Evolutionary conservation across 2,888 invertebrate species (phyloP), one percentile per base, ranked within the genome.

Genomic region (Coecobrya sp.): DNA sequence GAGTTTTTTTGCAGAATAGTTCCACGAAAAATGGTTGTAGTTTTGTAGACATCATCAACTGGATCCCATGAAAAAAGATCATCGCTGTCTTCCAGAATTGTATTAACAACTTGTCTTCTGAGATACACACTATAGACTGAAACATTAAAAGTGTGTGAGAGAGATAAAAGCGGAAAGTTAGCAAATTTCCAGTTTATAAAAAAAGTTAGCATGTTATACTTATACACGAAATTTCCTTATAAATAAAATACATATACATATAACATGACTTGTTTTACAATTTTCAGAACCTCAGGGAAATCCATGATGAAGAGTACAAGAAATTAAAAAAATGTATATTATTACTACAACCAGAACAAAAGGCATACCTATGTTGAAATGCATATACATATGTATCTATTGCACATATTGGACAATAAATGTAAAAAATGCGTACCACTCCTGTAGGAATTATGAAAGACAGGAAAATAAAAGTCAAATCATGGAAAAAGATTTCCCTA

Each of bases 281-380:
- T 5, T 42, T 73, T 10, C 36, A 22, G 22, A 84, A 42, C 62
- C 42, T 84, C 10, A 25, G 42, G 62, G 65, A 42, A 84, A 55
- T 19, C 36, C 13, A 42, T 62, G 70, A 70, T 70, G 73, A 73
- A 73, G 59, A 42, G 65, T 65, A 84, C 84, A 65, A 84, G 84
- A 84, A 84, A 84, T 84, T 82, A 62, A 84, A 73, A 62, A 84
- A n/a, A n/a, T n/a, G n/a, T n/a, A n/a, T n/a, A n/a, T n/a, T n/a
- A n/a, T n/a, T n/a, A n/a, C n/a, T n/a, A n/a, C n/a, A n/a, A n/a
- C n/a, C n/a, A n/a, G n/a, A n/a, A n/a, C n/a, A n/a, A n/a, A n/a
- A n/a, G n/a, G n/a, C n/a, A n/a, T n/a, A n/a, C n/a, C 30, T 68
- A 27, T 27, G 68, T 22, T 70, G 4, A 16, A 36, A 36, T 7